Conservation (phyloP, 2,797 vertebrate genomes). For the Lutjanus argentimaculatus region DNA sequence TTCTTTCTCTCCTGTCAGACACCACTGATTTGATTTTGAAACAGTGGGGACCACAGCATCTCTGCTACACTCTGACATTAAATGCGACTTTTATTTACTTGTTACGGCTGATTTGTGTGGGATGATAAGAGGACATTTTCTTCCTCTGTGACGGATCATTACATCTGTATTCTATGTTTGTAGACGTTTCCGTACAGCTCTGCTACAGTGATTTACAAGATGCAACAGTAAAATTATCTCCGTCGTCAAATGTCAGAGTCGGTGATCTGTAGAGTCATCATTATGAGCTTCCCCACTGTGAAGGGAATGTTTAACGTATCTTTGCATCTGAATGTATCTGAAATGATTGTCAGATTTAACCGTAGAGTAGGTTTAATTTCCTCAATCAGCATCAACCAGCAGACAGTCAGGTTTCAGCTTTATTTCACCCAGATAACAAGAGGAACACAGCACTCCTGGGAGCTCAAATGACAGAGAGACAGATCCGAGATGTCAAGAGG, state of each 20-base stretch:
- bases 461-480: not conserved
- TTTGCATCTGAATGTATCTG: not conserved
- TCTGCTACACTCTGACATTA: not conserved
- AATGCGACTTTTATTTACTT: not conserved
- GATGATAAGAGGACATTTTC: not conserved
- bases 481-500: conserved; percentile 7
- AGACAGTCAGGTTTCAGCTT: not conserved
- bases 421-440: not conserved
- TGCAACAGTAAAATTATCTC: not conserved
- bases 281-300: not conserved
- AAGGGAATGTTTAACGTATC: not conserved
- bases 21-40: not conserved
- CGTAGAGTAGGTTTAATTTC: not conserved
- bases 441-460: not conserved
- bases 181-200: not conserved
- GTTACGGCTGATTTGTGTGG: not conserved
- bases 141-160: not conserved
- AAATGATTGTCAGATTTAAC: not conserved
- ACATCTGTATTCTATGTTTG: not conserved
- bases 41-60: not conserved
- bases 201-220: not conserved
- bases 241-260: conserved; percentile 16
- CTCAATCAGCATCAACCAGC: not conserved
- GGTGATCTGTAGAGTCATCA: not conserved
- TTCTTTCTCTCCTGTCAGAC: not conserved